Evolutionary conservation across 2,888 invertebrate genomes (phyloP), one percentile per base, ranked within the genome.

Genomic region (Sepiola atlantica): DNA sequence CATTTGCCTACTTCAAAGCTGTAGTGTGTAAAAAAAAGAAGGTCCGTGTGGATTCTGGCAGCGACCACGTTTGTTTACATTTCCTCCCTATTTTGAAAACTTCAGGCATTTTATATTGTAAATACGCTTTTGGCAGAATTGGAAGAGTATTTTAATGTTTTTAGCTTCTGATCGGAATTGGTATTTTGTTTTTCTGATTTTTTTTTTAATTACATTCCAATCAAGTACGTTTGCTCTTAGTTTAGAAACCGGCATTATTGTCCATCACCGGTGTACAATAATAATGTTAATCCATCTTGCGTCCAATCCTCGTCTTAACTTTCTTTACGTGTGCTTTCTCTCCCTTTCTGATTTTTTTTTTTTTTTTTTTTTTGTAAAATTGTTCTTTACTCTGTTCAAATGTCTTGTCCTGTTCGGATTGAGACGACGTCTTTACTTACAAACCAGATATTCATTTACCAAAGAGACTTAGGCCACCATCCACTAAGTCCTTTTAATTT

Each of bases 61-160:
- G 77, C 77, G 77, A 77, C 77, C 77, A n/a, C 77, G 93, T 94
- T 95, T 95, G 95, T 95, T 95, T 95, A 95, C 95, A 95, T 95
- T 95, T 94, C 32, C n/a, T 20, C n/a, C 77, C 2, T 77, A 77
- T 77, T 77, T 77, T 77, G 77, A n/a, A 77, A 77, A 18, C n/a
- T n/a, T n/a, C 77, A 32, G 32, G 77, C 77, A 77, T 77, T 77
- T n/a, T 77, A n/a, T n/a, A n/a, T 77, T 14, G 21, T n/a, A 14
- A n/a, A n/a, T 77, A 16, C 77, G 16, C n/a, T n/a, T 77, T n/a
- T 77, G n/a, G n/a, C 77, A 77, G 32, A 2, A 77, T n/a, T 77
- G n/a, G n/a, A 77, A 32, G 77, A 4, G 12, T n/a, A n/a, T 16
- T n/a, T 32, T 77, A n/a, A 77, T 77, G n/a, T 77, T 14, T 32